A percentile compares a stretch with the other conserved stretches of the same genome.
Conservation (phyloP, 2,113 vertebrate species). For the Phoenicopterus ruber region DNA sequence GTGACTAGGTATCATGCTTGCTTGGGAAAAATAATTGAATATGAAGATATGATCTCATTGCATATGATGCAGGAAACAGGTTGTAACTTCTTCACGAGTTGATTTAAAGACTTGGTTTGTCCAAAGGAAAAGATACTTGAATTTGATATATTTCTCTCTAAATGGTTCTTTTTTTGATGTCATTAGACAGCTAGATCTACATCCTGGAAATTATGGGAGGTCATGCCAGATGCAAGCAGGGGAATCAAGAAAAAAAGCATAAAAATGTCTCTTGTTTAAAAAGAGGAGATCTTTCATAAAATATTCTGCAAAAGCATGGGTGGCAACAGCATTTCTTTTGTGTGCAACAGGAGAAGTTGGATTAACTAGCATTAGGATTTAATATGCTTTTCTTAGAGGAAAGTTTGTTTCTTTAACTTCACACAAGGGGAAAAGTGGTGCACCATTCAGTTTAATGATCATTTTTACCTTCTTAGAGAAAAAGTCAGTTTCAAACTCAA, state of each 20-base stretch:
- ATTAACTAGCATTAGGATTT: slow-evolving; percentile 24
- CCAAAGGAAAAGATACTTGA: not conserved
- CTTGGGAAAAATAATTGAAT: not conserved
- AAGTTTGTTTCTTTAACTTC: slow-evolving; percentile 25
- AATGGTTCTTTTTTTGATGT: not conserved
- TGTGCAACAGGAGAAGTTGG: not conserved
- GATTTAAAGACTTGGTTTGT: not conserved
- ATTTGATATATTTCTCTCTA: not conserved
- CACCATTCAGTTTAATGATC: not conserved
- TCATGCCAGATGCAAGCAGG: not conserved
- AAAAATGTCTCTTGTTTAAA: not conserved
- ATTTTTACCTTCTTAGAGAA: not conserved
- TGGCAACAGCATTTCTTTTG: not conserved
- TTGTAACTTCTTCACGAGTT: not conserved
- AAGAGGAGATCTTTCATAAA: not conserved
- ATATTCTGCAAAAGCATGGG: not conserved
- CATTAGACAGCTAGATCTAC: not conserved
- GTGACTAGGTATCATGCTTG: not conserved
- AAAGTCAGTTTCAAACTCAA: not conserved
- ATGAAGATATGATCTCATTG: not conserved
- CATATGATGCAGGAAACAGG: not conserved
- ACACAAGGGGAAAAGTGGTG: not conserved
- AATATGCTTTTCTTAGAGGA: not conserved
- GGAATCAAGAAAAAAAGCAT: not conserved
- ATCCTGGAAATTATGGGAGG: not conserved